A percentile compares a stretch with the other conserved stretches of the same genome.
These are phyloP conservation scores for Lysiphlebus fabarum DNA, from an alignment of 1,140 invertebrate species.

Conservation along the genomic window DNA sequence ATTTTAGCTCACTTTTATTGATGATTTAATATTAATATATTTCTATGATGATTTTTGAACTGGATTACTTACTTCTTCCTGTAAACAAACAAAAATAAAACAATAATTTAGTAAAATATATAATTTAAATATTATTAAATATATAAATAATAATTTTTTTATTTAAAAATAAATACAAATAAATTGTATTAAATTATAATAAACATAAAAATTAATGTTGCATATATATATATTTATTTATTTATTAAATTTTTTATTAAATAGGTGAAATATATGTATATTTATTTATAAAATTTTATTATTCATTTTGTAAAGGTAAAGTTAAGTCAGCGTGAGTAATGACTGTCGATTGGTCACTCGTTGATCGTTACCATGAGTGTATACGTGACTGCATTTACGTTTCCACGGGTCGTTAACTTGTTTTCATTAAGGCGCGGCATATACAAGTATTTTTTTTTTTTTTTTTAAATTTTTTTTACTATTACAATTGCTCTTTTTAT, in stretches of 20 bases:
- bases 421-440: slow-evolving; percentile 48
- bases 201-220: too few species aligned
- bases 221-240: too few species aligned
- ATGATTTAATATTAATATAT: slow-evolving; percentile 21
- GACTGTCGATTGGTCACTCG: slow-evolving; percentile 48
- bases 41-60: slow-evolving; percentile 5
- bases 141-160: slow-evolving; percentile 1
- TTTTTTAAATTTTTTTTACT: slow-evolving; percentile 32
- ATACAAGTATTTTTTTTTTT: slow-evolving; percentile 24
- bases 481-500: too few species aligned
- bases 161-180: not conserved
- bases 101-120: slow-evolving; percentile 41
- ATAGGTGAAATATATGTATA: too few species aligned
- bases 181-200: too few species aligned
- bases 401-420: slow-evolving; percentile 49
- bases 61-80: slow-evolving; percentile 54
- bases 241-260: too few species aligned
- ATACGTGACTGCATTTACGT: slow-evolving; percentile 50
- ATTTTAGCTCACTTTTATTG: slow-evolving; percentile 34
- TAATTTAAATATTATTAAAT: slow-evolving; percentile 13
- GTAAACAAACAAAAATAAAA: slow-evolving; percentile 49
- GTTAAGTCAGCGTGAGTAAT: slow-evolving; percentile 34
- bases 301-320: too few species aligned
- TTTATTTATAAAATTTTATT: too few species aligned
- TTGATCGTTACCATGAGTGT: slow-evolving; percentile 42